Conservation (phyloP, 2,888 invertebrate genomes). For the Abrostola tripartita region DNA sequence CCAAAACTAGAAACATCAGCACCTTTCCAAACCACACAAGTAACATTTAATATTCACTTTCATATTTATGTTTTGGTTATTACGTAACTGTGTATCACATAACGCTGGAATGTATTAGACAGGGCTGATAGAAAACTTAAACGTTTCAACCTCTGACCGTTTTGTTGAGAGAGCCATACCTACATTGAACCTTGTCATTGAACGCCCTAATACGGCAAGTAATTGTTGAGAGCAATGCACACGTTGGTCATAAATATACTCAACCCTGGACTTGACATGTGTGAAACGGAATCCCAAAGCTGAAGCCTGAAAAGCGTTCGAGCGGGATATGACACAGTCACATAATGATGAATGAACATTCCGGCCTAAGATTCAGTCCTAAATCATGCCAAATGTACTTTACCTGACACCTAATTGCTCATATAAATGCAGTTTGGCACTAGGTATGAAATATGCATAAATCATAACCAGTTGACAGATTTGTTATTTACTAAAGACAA, state of each 20-base stretch:
- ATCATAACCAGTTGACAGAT: conserved; percentile 73
- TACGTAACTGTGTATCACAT: conserved; percentile 42
- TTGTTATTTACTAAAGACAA: conserved; percentile 71
- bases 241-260: conserved; percentile 5
- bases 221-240: background rate
- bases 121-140: conserved; percentile 8
- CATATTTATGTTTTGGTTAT: conserved; percentile 42
- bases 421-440: conserved; percentile 70
- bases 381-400: conserved; percentile 67
- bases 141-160: conserved; percentile 10
- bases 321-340: conserved; percentile 28
- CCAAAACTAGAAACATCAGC: conserved; percentile 37
- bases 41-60: conserved; percentile 55
- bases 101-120: conserved; percentile 17
- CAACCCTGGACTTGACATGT: conserved; percentile 9
- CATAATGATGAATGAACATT: conserved; percentile 50
- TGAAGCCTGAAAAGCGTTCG: conserved; percentile 23
- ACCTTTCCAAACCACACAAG: conserved; percentile 49
- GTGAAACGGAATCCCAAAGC: conserved; percentile 18
- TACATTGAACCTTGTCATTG: conserved; percentile 8
- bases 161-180: background rate
- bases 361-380: conserved; percentile 41
- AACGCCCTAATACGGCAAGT: conserved; percentile 16
- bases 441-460: conserved; percentile 68
- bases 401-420: conserved; percentile 64